Conservation (phyloP, 2,888 invertebrate genomes). For the Mythimna impura region DNA sequence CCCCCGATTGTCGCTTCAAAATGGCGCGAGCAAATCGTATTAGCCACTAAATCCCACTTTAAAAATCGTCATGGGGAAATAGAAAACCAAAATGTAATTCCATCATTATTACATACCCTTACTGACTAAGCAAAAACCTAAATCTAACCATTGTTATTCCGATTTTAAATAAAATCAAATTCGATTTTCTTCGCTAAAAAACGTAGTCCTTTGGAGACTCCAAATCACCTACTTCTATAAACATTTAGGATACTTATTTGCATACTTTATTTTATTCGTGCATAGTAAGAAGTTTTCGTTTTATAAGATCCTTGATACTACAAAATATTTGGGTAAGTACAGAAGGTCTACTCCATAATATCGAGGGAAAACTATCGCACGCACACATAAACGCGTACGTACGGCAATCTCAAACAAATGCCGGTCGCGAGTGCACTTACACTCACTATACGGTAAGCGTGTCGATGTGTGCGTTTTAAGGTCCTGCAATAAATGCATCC, state of each 20-base stretch:
- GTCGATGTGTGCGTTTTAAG: neutral
- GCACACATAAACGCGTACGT: neutral
- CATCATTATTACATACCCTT: neutral
- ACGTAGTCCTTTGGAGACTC: constrained; percentile 15
- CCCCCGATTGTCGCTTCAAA: no score
- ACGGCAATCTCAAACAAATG: neutral
- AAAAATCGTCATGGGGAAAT: neutral
- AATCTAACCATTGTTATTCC: neutral
- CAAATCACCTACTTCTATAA: constrained; percentile 24
- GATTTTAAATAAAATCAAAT: constrained; percentile 23
- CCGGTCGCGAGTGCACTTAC: neutral
- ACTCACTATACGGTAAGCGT: neutral
- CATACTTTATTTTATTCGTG: constrained; percentile 52
- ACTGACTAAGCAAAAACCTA: neutral
- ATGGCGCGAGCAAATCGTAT: no score
- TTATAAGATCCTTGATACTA: constrained; percentile 2
- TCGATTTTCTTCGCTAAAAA: constrained; percentile 7
- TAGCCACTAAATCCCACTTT: neutral
- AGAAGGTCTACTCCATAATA: neutral
- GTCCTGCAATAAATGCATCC: no score
- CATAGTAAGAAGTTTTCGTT: constrained; percentile 35
- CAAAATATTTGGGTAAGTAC: no score
- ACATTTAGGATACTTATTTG: constrained; percentile 32
- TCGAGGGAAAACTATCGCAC: neutral
- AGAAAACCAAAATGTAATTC: neutral